These are phyloP conservation scores for Monomorium pharaonis DNA, from an alignment of 1,140 invertebrate genomes.

Conservation along the genomic window DNA sequence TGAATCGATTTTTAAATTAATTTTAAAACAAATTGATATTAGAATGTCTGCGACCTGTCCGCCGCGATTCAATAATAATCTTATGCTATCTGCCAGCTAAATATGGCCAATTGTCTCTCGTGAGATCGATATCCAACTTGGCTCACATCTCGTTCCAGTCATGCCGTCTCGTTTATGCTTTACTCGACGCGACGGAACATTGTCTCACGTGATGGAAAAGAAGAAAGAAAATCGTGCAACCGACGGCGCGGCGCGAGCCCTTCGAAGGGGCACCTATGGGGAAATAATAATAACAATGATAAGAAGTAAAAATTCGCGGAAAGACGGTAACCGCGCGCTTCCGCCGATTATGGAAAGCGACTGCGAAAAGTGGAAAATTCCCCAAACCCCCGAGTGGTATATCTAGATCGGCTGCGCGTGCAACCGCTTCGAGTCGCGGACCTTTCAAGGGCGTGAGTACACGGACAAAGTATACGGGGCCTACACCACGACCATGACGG, in stretches of 20 bases:
- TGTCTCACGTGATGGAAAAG: not conserved
- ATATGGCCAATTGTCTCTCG: not conserved
- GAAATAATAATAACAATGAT: not conserved
- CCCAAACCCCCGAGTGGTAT: slow-evolving; percentile 30
- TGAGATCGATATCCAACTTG: slow-evolving; percentile 10
- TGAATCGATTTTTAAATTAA: slow-evolving; percentile 3
- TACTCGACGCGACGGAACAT: not conserved
- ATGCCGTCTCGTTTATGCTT: not conserved
- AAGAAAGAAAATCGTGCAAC: not conserved
- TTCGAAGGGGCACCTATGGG: not conserved
- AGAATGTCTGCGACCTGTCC: not conserved
- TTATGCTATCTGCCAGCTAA: not conserved
- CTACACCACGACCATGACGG: slow-evolving; percentile 31
- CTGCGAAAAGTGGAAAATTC: slow-evolving; percentile 27
- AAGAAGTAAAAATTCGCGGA: slow-evolving; percentile 21
- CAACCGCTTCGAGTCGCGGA: not conserved
- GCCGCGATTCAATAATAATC: not conserved
- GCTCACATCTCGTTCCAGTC: not conserved
- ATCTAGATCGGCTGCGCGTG: slow-evolving; percentile 61
- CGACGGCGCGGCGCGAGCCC: not conserved
- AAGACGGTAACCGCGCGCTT: slow-evolving; percentile 5
- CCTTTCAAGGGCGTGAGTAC: slow-evolving; percentile 66
- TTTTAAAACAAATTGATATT: not conserved
- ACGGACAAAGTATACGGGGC: slow-evolving; percentile 9
- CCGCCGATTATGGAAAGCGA: slow-evolving; percentile 36